Evolutionary conservation across 2,113 vertebrate species (phyloP).

Genomic region (Phylloscopus whistleri): DNA sequence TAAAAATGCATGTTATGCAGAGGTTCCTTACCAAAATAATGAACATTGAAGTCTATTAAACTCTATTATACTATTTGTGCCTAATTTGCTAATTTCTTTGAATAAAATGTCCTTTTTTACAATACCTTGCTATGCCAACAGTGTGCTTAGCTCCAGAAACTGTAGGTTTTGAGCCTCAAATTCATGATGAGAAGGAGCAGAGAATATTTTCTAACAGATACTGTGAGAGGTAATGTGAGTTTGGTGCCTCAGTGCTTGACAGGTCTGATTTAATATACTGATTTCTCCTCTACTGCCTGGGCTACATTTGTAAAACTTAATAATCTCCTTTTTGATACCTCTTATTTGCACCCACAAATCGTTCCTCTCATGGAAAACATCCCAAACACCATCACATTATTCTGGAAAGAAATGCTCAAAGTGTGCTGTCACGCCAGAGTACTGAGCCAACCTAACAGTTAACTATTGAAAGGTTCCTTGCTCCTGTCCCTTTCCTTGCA

Average conservation of each 20-base stretch:
- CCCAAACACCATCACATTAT: background rate
- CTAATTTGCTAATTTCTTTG: background rate
- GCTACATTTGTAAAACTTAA: background rate
- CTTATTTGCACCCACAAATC: background rate
- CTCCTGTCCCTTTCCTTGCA: background rate
- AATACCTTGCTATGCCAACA: background rate
- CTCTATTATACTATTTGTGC: background rate
- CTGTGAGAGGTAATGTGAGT: background rate
- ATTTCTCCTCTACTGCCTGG: background rate
- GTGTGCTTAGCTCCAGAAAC: background rate
- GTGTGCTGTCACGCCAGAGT: background rate
- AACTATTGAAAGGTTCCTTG: background rate
- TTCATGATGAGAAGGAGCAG: background rate
- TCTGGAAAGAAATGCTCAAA: background rate
- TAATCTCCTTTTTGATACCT: background rate
- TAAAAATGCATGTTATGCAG: background rate
- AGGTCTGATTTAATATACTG: background rate
- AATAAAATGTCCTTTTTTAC: background rate
- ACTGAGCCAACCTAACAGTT: background rate
- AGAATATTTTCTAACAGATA: background rate
- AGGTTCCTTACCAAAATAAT: background rate
- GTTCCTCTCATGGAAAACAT: background rate
- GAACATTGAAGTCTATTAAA: background rate
- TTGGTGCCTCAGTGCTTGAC: background rate
- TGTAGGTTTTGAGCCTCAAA: background rate